These are phyloP conservation scores for Bradypodion ventrale DNA, from an alignment of 2,797 vertebrate species.

Conservation along the genomic window DNA sequence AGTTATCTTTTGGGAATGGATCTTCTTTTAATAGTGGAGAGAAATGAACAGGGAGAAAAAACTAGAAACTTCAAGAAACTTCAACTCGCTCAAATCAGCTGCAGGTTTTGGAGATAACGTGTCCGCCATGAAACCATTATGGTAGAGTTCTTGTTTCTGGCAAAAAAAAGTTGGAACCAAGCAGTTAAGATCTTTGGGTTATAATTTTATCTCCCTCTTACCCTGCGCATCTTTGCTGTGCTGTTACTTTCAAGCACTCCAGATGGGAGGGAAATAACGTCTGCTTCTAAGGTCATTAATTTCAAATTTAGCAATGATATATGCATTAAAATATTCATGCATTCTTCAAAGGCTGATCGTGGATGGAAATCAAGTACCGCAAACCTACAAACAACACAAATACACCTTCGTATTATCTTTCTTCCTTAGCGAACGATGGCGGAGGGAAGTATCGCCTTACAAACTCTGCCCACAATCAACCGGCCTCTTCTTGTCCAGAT, in stretches of 20 bases:
- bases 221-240: slow-evolving; percentile 10
- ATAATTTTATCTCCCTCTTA: slow-evolving; percentile 28
- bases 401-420: neutral
- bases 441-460: neutral
- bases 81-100: neutral
- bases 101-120: slow-evolving; percentile 41
- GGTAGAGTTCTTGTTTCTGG: slow-evolving; percentile 38
- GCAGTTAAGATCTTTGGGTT: slow-evolving; percentile 20
- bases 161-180: slow-evolving; percentile 51
- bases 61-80: slow-evolving; percentile 37
- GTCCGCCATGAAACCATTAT: slow-evolving; percentile 26
- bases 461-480: neutral
- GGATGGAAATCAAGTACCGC: neutral
- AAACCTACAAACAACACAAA: slow-evolving; percentile 9
- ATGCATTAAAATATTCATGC: slow-evolving; percentile 16
- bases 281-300: slow-evolving; percentile 10
- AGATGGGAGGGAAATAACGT: slow-evolving; percentile 22
- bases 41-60: slow-evolving; percentile 44
- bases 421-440: neutral
- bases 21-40: slow-evolving; percentile 50
- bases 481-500: neutral
- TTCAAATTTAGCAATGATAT: slow-evolving; percentile 22
- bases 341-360: neutral
- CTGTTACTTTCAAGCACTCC: slow-evolving; percentile 32
- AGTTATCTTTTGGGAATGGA: slow-evolving; percentile 35